These are phyloP conservation scores for Crepidodera aurea DNA, from an alignment of 2,888 invertebrate genomes.

Conservation along the genomic window DNA sequence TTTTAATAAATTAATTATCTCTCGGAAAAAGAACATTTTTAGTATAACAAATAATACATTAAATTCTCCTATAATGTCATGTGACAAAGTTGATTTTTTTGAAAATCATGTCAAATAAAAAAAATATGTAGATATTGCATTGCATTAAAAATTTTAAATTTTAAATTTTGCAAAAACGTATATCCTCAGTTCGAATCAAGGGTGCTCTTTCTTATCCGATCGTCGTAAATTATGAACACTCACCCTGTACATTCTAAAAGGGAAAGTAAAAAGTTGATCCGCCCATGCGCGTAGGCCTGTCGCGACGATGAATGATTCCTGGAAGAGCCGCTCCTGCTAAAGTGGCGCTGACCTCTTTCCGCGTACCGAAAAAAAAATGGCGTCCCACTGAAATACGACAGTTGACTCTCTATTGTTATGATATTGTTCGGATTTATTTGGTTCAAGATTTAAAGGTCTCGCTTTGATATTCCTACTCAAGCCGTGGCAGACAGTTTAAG, in stretches of 20 bases:
- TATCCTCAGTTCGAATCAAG: too few species aligned
- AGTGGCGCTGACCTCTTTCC: slow-evolving; percentile 53
- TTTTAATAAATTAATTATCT: too few species aligned
- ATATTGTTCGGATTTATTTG: slow-evolving; percentile 51
- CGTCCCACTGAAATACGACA: slow-evolving; percentile 46
- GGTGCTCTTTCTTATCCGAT: too few species aligned
- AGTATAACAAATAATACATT: too few species aligned
- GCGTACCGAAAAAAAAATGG: slow-evolving; percentile 46
- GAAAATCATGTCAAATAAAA: too few species aligned
- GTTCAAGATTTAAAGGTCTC: slow-evolving; percentile 29
- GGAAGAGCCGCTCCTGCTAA: slow-evolving; percentile 51
- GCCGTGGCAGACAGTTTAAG: not conserved
- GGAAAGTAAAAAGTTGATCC: slow-evolving; percentile 6
- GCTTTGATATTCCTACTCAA: slow-evolving; percentile 1
- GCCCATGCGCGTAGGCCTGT: slow-evolving; percentile 3
- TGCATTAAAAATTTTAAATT: too few species aligned
- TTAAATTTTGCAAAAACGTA: too few species aligned
- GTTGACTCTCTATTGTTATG: slow-evolving; percentile 51
- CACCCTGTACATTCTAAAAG: not conserved
- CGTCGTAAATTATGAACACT: too few species aligned
- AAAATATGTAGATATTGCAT: too few species aligned
- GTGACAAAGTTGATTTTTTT: too few species aligned
- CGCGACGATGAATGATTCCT: slow-evolving; percentile 43
- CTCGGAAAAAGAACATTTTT: too few species aligned
- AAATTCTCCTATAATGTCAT: too few species aligned